A percentile compares a stretch with the other conserved stretches of the same genome.
These are phyloP conservation scores for Agrochola lychnidis DNA, from an alignment of 2,888 invertebrate genomes.

Conservation along the genomic window DNA sequence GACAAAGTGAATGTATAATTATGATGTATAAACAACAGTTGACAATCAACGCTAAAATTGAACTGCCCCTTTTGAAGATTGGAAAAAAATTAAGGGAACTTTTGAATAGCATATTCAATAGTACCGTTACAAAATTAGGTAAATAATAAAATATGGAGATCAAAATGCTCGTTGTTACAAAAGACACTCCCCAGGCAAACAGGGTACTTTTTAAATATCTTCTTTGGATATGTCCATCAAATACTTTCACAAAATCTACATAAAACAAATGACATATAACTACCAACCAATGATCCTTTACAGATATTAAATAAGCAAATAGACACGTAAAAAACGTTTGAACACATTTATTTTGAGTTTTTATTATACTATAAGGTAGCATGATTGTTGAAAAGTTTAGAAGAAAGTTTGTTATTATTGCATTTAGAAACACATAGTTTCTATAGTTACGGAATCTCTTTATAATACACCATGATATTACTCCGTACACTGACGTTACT, in stretches of 20 bases:
- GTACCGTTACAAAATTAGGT: background rate
- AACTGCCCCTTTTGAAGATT: background rate
- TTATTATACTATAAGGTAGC: background rate
- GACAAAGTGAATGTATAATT: conserved; percentile 10
- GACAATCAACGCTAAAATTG: background rate
- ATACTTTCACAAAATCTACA: conserved; percentile 12
- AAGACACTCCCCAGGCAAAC: conserved; percentile 4
- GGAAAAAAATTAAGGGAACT: background rate
- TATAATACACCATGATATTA: conserved; percentile 8
- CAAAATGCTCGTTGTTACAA: background rate
- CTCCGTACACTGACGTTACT: background rate
- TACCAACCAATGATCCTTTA: conserved; percentile 1
- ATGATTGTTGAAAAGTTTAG: background rate
- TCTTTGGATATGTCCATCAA: background rate
- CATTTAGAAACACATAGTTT: conserved; percentile 6
- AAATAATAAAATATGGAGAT: background rate
- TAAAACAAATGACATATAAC: conserved; percentile 19
- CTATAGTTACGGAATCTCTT: conserved; percentile 8
- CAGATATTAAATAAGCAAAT: background rate
- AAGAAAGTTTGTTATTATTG: background rate
- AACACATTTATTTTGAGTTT: background rate
- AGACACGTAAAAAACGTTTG: background rate
- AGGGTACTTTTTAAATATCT: conserved; percentile 7
- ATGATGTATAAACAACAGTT: conserved; percentile 9
- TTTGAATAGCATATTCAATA: background rate